Conservation (phyloP, 2,888 invertebrate genomes). For the Drosophila formosana region DNA sequence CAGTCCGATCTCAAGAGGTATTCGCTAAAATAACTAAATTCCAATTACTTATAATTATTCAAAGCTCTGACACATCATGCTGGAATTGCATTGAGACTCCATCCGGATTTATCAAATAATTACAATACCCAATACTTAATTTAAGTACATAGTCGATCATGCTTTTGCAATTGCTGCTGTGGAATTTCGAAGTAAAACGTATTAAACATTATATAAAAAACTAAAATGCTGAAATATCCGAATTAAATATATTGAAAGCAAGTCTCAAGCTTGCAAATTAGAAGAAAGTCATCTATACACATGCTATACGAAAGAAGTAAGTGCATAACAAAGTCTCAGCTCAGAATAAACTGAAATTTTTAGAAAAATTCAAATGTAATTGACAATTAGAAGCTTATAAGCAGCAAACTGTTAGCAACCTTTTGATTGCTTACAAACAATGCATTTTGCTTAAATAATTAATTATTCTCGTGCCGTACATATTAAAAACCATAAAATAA, state of each 20-base stretch:
- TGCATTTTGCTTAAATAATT: not conserved
- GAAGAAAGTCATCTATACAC: too few relatives aligned
- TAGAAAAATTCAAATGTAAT: too few relatives aligned
- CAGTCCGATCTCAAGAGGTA: slow-evolving; percentile 31
- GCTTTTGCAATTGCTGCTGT: too few relatives aligned
- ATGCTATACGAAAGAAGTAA: too few relatives aligned
- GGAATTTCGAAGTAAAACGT: too few relatives aligned
- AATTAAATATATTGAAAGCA: too few relatives aligned
- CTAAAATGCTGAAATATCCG: too few relatives aligned
- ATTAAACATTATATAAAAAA: too few relatives aligned
- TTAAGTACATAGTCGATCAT: not conserved
- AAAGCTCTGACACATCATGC: slow-evolving; percentile 17
- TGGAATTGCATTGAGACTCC: slow-evolving; percentile 16
- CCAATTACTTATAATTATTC: slow-evolving; percentile 25
- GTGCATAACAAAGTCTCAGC: too few relatives aligned
- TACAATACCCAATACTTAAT: slow-evolving; percentile 32
- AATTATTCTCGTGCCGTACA: not conserved
- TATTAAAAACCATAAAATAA: too few relatives aligned
- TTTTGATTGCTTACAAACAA: not conserved
- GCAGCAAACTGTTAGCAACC: not conserved
- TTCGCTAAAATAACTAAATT: slow-evolving; percentile 6
- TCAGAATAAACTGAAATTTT: too few relatives aligned
- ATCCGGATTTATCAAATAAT: slow-evolving; percentile 13
- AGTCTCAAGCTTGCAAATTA: too few relatives aligned
- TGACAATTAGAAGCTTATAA: not conserved